Percentiles rank a stretch among this genome's conserved stretches.
phyloP scores from a whole-genome alignment of 1,140 invertebrate species.

The Drosophila parvula region DNA sequence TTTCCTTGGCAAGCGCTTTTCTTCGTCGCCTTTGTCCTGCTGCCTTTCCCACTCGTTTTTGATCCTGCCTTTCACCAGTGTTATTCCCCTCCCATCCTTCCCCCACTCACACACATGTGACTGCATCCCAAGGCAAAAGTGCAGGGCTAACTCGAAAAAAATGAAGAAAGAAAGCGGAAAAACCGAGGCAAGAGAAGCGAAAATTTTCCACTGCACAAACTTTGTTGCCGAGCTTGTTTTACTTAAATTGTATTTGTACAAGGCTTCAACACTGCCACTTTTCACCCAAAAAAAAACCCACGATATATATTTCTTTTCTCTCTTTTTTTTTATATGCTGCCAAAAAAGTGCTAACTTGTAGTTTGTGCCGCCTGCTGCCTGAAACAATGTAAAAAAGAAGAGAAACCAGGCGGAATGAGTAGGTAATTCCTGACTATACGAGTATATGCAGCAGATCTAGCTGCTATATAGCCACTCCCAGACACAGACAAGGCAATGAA shows the following conservation, averaged over 20 bases:
- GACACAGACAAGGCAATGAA: constrained; percentile 12
- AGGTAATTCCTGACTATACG: constrained; percentile 13
- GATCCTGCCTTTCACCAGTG: constrained; percentile 28
- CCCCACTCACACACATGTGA: constrained; percentile 15
- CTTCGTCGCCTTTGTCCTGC: constrained; percentile 21
- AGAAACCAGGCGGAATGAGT: neutral
- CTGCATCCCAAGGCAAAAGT: constrained; percentile 45
- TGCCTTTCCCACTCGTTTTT: constrained; percentile 13
- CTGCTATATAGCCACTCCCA: constrained; percentile 10
- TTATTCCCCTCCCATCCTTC: neutral
- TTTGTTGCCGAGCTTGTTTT: constrained; percentile 73
- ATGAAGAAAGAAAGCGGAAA: constrained; percentile 9
- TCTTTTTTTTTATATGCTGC: constrained; percentile 29
- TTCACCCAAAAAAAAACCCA: constrained; percentile 7
- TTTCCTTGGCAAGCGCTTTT: constrained; percentile 40
- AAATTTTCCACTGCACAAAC: constrained; percentile 47
- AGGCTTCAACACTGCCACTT: constrained; percentile 32
- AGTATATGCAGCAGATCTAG: constrained; percentile 22
- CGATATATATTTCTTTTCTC: constrained; percentile 6
- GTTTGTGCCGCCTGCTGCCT: constrained; percentile 16
- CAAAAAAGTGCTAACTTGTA: constrained; percentile 43
- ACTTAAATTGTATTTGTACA: constrained; percentile 68
- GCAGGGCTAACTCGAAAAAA: constrained; percentile 37
- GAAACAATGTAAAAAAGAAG: neutral
- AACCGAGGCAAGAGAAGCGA: constrained; percentile 18